These are phyloP conservation scores for Crenuchus spilurus DNA, from an alignment of 2,797 vertebrate species.

Conservation along the genomic window DNA sequence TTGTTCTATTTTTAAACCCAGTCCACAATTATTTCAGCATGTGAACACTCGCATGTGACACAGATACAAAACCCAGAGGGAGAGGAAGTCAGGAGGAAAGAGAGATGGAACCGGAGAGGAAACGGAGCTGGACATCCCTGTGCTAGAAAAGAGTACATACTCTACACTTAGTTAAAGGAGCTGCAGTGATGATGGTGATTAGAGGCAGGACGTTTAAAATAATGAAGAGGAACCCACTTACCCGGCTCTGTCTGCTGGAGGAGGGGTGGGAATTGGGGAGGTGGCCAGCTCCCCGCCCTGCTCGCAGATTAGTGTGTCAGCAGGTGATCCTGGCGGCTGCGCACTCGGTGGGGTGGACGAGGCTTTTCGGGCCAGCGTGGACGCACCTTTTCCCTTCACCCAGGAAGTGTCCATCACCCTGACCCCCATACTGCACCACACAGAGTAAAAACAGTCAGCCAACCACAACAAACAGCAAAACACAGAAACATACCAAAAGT, in stretches of 20 bases:
- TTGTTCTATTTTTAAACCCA: background rate
- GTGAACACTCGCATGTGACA: background rate
- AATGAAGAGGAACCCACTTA: conserved; percentile 71
- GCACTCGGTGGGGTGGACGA: conserved; percentile 86
- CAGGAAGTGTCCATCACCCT: conserved; percentile 98
- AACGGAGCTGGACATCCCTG: background rate
- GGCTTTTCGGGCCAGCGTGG: conserved; percentile 81
- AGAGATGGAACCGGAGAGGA: background rate
- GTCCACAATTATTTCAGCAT: background rate
- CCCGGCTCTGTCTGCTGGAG: conserved; percentile 84
- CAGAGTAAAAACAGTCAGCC: conserved; percentile 21
- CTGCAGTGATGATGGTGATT: conserved; percentile 52
- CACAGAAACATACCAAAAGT: too few relatives aligned
- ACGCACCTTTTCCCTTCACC: conserved; percentile 94
- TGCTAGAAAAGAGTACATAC: conserved; percentile 5
- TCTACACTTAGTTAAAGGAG: conserved; percentile 35
- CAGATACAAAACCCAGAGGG: background rate
- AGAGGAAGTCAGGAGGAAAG: background rate
- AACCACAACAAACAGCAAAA: background rate
- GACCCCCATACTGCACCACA: conserved; percentile 90
- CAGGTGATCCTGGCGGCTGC: conserved; percentile 84
- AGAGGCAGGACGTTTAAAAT: conserved; percentile 29
- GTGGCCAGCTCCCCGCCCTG: conserved; percentile 80
- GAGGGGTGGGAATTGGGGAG: conserved; percentile 81
- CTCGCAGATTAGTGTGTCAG: conserved; percentile 86